Base-by-base conservation (phyloP, 2,888 invertebrate genomes). In the Erynnis tages region DNA sequence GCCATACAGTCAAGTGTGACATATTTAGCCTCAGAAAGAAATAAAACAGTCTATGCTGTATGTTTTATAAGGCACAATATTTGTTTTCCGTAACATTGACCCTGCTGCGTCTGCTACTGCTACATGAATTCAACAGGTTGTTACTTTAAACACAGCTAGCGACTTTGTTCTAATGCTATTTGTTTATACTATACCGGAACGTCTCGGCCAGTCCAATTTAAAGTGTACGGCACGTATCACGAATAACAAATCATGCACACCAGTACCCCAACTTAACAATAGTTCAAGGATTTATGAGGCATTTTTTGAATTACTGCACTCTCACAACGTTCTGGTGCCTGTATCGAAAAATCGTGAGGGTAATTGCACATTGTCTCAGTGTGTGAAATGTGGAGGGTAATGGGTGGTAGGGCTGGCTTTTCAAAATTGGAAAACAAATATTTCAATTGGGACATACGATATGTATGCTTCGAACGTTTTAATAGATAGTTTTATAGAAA, bases 291-390 rank as follows among this genome's bases (percentile, higher is more conserved):
- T 32, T 49, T 49, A 40, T 25, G 48, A 41, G 40, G 40, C 40
- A 49, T 40, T 49, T 40, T 49, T 40, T 49, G 48, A 49, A 40
- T 40, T 41, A 41, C 32, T 41, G 48, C 48, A 30, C 16, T 48
- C 30, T 40, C 30, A 48, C 48, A 48, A 48, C 48, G 38, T 21
- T 30, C 48, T 48, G 16, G 27, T 40, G 21, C 38, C 14, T 47
- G 47, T 47, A 40, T 40, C 48, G 48, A 49, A 49, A 49, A 49
- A 49, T 49, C 48, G 48, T 49, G 48, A 49, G 40, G 48, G 40
- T 40, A 49, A 49, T 49, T 49, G 37, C 40, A 49, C 48, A 49
- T 49, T 49, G 48, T 49, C 44, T 44, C 40, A 49, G 48, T 49
- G 48, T 49, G 48, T 49, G 48, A 49, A 49, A 32, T 49, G 48